A percentile compares a stretch with the other conserved stretches of the same genome.
Conservation (phyloP, 1,140 invertebrate species). For the Aporrectodea caliginosa region DNA sequence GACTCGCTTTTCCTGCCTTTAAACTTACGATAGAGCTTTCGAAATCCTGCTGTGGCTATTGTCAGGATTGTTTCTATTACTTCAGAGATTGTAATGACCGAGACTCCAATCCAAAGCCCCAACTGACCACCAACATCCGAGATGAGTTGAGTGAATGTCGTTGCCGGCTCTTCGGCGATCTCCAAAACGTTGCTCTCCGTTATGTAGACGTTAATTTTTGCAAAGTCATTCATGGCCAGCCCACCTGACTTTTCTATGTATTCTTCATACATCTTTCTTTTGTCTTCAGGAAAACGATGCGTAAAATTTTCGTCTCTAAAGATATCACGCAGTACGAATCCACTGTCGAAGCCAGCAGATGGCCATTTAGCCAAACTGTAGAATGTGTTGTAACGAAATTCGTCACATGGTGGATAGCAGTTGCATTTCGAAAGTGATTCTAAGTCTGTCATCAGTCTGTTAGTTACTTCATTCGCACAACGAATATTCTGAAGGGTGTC, state of each 20-base stretch:
- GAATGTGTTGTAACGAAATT: not conserved
- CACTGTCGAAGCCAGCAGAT: not conserved
- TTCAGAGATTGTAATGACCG: not conserved
- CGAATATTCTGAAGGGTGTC: not conserved
- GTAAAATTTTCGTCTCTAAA: not conserved
- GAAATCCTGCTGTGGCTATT: not conserved
- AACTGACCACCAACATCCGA: constrained; percentile 34
- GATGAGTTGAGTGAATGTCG: constrained; percentile 16
- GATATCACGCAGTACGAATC: not conserved
- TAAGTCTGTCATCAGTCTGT: not conserved
- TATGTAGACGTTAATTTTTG: constrained; percentile 28
- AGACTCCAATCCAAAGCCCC: constrained; percentile 29
- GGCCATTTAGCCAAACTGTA: not conserved
- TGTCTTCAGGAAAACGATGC: not conserved
- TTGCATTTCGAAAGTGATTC: not conserved
- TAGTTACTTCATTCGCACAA: not conserved
- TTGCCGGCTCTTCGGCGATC: constrained; percentile 30
- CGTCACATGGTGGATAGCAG: not conserved
- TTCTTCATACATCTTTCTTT: not conserved
- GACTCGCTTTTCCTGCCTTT: no score
- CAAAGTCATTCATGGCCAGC: not conserved
- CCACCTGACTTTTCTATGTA: not conserved
- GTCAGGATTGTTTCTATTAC: not conserved
- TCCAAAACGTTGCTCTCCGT: constrained; percentile 33
- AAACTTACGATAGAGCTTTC: no score